Conservation (phyloP, 2,797 vertebrate species). For the Sciaenops ocellatus region DNA sequence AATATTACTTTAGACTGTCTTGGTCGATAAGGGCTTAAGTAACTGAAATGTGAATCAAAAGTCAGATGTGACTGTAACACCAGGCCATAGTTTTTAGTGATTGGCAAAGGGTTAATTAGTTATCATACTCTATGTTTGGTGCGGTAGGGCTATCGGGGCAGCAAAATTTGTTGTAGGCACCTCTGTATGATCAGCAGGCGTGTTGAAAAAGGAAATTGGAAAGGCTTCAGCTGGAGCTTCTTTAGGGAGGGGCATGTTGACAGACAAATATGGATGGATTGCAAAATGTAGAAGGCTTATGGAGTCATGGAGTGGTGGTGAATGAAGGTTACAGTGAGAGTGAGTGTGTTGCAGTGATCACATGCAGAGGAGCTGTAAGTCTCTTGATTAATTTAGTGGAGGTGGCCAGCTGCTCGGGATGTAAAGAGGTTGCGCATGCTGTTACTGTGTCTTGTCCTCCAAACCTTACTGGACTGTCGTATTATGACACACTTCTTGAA, state of each 20-base stretch:
- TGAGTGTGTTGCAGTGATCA: not conserved
- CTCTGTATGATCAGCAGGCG: not conserved
- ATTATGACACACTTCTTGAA: constrained; percentile 14
- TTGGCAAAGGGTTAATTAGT: not conserved
- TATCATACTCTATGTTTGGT: not conserved
- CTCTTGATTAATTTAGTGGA: not conserved
- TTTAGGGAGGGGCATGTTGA: not conserved
- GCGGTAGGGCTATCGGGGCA: not conserved
- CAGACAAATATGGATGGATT: not conserved
- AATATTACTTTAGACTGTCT: not conserved
- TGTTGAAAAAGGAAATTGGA: not conserved
- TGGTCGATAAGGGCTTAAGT: too few species aligned
- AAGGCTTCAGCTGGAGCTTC: not conserved
- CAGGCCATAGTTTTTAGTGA: not conserved
- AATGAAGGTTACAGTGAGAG: not conserved
- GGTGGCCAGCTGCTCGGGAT: not conserved
- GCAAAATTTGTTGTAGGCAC: not conserved
- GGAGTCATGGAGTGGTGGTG: not conserved
- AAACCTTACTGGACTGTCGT: not conserved
- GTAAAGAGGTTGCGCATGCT: not conserved
- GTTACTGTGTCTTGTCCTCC: not conserved
- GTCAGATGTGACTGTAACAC: not conserved
- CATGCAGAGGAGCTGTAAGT: not conserved
- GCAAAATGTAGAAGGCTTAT: not conserved
- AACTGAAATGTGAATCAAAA: not conserved